Conservation (phyloP, 2,888 invertebrate species). For the Emmelina monodactyla region DNA sequence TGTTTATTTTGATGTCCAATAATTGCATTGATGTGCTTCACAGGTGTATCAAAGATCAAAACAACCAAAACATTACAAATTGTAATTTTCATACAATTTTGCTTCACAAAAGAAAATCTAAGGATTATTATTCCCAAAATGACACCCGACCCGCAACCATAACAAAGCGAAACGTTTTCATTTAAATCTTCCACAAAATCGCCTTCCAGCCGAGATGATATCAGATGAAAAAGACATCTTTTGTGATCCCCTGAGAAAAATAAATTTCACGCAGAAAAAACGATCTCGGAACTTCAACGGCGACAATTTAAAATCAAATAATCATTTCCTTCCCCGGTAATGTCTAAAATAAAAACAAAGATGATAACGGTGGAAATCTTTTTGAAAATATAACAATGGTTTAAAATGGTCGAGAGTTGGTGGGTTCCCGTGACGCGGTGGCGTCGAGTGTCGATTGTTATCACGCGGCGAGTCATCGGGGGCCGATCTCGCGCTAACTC, state of each 20-base stretch:
- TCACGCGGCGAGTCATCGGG: conserved; percentile 22
- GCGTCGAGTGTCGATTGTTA: conserved; percentile 22
- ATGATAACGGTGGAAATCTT: not conserved
- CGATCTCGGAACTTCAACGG: not conserved
- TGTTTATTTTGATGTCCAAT: no score
- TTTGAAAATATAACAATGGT: not conserved
- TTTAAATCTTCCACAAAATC: not conserved
- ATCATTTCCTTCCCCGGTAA: not conserved
- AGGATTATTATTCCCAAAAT: not conserved
- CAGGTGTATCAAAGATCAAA: no score
- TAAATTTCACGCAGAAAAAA: not conserved
- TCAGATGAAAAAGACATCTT: not conserved
- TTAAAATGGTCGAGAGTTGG: conserved; percentile 8
- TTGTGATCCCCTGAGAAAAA: not conserved
- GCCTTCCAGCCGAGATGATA: not conserved
- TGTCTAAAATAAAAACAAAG: not conserved
- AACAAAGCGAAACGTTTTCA: conserved; percentile 1
- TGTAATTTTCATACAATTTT: no score
- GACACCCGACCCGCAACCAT: not conserved
- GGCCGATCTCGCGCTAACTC: conserved; percentile 18
- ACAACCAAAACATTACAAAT: no score
- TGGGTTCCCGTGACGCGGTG: conserved; percentile 7
- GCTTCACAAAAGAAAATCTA: not conserved
- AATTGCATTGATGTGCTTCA: no score
- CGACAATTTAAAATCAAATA: conserved; percentile 1